Base-by-base conservation (phyloP, 2,113 vertebrate species). In the Rhinogobius similis region DNA sequence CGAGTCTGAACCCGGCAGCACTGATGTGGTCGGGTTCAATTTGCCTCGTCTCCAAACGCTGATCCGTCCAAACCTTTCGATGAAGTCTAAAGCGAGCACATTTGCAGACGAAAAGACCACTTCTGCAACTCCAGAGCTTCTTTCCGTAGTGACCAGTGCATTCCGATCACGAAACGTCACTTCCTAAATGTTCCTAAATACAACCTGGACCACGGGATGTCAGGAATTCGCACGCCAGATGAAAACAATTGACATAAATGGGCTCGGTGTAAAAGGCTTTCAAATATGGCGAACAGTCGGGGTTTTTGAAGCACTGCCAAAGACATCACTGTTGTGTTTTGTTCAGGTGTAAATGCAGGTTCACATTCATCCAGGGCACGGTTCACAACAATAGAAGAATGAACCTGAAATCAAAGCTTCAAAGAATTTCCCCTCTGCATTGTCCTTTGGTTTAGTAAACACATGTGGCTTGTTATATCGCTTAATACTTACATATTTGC, bases 91-190 rank as follows among this genome's bases (percentile, higher is more conserved):
- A 67, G 3, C 43, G 71, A 65, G 58, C 55, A 23, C 71, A 67
- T 50, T 46, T 63, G 58, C 67, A 58, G 44, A 64, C 69, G 29
- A 12, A 21, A 36, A 7, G 32, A 5, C 32, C 32, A 3, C 3
- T 2, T 10, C 52, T 12, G 1, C 52, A 21, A 21, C 62, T 32
- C 79, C 69, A 68, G 70, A 20, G 36, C 32, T 2, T 1, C 38
- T 21, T 2, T 21, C 21, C 38, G 1, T 24, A 39, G 21, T 24
- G 62, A 62, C 68, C 70, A 32, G 20, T 44, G 68, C 86, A 88
- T 91, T 90, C 90, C 88, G 76, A 67, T 69, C 55, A 16, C 44
- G 8, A 62, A 10, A 79, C 75, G 20, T 83, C 80, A 26, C 72
- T 85, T 89, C 77, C 81, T 72, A 23, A 65, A 36, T 65, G 29